phyloP scores from a whole-genome alignment of 2,888 invertebrate genomes.

The Leptopilina drosophilae region DNA sequence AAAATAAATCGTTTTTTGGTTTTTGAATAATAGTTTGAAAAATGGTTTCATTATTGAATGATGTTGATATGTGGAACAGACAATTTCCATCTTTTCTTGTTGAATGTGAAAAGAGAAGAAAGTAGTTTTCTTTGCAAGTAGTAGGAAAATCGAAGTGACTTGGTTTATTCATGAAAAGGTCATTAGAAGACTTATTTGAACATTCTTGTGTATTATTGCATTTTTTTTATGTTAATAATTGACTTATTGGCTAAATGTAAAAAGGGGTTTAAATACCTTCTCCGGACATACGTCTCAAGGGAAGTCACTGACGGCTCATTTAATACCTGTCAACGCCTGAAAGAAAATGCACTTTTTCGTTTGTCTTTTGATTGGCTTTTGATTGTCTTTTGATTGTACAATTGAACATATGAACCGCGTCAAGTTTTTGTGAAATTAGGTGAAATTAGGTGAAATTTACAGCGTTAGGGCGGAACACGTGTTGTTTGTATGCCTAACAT shows the following conservation, averaged over 20 bases:
- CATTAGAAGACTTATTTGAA: neutral
- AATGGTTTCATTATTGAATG: no score
- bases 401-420: neutral
- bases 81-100: no score
- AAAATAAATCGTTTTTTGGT: no score
- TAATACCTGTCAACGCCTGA: slow-evolving; percentile 44
- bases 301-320: slow-evolving; percentile 62
- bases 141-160: neutral
- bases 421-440: neutral
- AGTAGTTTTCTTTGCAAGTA: neutral
- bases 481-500: slow-evolving; percentile 47
- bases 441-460: no score
- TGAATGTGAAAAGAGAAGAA: no score
- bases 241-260: neutral
- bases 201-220: neutral
- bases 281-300: slow-evolving; percentile 62
- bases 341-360: slow-evolving; percentile 9
- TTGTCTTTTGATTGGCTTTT: no score
- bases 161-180: slow-evolving; percentile 1
- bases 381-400: neutral
- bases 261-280: slow-evolving; percentile 59
- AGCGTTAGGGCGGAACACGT: slow-evolving; percentile 45
- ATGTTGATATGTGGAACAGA: no score
- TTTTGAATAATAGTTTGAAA: no score
- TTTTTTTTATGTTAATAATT: neutral